These are phyloP conservation scores for Capricornis sumatraensis DNA, from an alignment of 2,113 vertebrate genomes.

Conservation along the genomic window DNA sequence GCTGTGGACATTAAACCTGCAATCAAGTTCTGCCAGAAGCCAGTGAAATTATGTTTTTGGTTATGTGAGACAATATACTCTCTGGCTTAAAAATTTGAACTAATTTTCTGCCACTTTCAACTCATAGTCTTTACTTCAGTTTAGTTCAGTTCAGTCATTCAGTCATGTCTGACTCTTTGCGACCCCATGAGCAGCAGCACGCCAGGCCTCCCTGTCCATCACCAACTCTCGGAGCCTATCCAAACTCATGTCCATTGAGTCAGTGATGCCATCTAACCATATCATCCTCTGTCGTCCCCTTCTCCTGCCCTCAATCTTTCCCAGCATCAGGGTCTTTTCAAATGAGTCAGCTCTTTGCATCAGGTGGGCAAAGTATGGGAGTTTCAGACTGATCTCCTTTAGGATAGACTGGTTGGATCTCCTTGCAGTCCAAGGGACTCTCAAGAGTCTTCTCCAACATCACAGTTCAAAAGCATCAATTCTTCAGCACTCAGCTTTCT, in stretches of 20 bases:
- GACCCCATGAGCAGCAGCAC: not conserved
- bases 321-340: not conserved
- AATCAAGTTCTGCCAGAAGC: not conserved
- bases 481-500: fast-evolving
- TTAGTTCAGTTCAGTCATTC: not conserved
- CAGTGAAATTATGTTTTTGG: not conserved
- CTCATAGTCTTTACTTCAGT: not conserved
- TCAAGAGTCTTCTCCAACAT: not conserved
- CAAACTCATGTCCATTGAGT: not conserved
- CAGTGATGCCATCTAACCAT: not conserved
- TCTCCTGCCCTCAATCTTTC: not conserved
- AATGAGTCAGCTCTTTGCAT: not conserved
- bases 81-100: not conserved
- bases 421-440: not conserved
- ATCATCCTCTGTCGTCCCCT: not conserved
- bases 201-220: not conserved
- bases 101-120: not conserved
- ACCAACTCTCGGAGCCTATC: not conserved
- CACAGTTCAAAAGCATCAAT: not conserved
- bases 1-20: not conserved
- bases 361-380: not conserved
- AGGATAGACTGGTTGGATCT: not conserved
- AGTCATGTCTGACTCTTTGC: fast-evolving
- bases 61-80: not conserved
- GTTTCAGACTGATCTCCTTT: not conserved